Percentiles rank a stretch among this genome's conserved stretches.
Evolutionary conservation across 2,797 vertebrate species (phyloP).

Genomic region (Phylloscopus collybita): DNA sequence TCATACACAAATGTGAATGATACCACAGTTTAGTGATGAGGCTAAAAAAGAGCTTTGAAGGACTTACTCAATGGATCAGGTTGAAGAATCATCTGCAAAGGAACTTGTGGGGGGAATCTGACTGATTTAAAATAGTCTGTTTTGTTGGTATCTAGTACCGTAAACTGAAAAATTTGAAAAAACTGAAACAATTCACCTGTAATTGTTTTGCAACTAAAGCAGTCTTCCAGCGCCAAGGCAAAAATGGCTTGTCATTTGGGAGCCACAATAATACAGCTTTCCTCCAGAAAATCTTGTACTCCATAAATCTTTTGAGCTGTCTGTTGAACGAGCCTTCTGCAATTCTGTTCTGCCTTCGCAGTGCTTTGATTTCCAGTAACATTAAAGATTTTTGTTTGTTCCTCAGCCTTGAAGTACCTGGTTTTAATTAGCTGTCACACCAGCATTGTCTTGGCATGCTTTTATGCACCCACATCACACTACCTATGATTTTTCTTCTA

Average conservation of each 20-base stretch:
- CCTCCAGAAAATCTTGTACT: neutral
- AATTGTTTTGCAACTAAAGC: neutral
- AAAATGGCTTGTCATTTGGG: neutral
- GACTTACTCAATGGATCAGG: neutral
- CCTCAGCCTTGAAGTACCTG: neutral
- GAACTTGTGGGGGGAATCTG: neutral
- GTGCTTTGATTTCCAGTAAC: neutral
- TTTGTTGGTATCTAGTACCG: neutral
- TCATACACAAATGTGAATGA: neutral
- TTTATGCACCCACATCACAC: neutral
- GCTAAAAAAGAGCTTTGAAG: neutral
- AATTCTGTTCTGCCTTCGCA: neutral
- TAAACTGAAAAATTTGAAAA: neutral
- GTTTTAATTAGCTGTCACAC: conserved; percentile 51
- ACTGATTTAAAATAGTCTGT: neutral
- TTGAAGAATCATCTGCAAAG: neutral
- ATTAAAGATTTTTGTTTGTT: conserved; percentile 7
- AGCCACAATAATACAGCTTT: neutral
- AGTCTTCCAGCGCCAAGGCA: neutral
- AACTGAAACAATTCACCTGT: neutral
- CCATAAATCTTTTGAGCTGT: neutral
- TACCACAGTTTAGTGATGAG: neutral
- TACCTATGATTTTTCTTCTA: neutral
- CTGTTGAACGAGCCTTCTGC: neutral
- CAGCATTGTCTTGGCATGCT: neutral